These are phyloP conservation scores for Chloroceryle inda DNA, from an alignment of 2,797 vertebrate genomes.

Conservation along the genomic window DNA sequence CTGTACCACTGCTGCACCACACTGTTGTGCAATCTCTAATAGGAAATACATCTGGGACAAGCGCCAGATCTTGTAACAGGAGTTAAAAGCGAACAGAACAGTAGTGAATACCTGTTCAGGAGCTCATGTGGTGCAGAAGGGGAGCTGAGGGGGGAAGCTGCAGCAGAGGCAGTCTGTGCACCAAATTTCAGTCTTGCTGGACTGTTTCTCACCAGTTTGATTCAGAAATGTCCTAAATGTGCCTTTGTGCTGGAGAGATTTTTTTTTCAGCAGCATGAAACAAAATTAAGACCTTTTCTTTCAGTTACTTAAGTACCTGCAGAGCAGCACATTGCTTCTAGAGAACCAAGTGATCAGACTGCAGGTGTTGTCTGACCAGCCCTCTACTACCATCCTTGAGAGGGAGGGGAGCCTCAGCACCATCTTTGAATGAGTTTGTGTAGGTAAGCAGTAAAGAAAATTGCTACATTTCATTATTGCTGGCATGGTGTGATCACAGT, in stretches of 20 bases:
- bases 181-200: neutral
- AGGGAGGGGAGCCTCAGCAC: neutral
- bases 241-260: neutral
- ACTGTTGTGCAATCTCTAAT: neutral
- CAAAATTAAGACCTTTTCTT: neutral
- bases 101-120: neutral
- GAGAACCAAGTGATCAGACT: neutral
- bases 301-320: rapidly evolving
- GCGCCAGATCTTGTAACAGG: neutral
- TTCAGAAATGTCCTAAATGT: neutral
- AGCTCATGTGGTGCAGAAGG: neutral
- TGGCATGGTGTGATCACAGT: rapidly evolving
- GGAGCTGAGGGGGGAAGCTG: neutral
- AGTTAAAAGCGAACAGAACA: neutral
- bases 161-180: neutral
- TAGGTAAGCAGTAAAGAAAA: neutral
- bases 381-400: rapidly evolving
- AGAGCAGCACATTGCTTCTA: neutral
- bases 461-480: neutral
- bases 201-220: rapidly evolving
- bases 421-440: neutral
- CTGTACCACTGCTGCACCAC: neutral
- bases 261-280: neutral
- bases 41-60: neutral
- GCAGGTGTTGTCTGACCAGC: neutral